phyloP scores from a whole-genome alignment of 2,113 vertebrate species.

The Ahaetulla prasina region DNA sequence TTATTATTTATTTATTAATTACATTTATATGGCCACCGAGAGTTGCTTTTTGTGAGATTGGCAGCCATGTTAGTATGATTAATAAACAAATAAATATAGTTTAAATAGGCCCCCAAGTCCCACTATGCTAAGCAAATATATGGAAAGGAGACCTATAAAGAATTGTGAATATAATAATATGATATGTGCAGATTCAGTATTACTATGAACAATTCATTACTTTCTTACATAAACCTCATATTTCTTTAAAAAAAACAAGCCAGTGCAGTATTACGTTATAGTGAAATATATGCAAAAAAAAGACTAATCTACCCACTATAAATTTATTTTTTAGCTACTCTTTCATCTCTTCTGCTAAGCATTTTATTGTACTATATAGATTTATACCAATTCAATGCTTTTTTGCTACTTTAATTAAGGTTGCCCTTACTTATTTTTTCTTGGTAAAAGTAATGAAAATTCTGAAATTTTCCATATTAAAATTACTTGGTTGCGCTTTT shows the following conservation, averaged over 20 bases:
- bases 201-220: background rate
- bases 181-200: conserved; percentile 46
- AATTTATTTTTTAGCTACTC: background rate
- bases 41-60: background rate
- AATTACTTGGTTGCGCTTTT: background rate
- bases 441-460: background rate
- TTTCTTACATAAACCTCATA: conserved; percentile 33
- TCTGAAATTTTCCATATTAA: background rate
- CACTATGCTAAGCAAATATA: conserved; percentile 18
- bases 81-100: conserved; percentile 2
- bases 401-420: background rate
- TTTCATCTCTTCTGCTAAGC: background rate
- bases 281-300: background rate
- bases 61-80: background rate
- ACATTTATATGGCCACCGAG: background rate
- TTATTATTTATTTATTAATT: conserved; percentile 36
- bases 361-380: background rate
- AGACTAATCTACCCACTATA: background rate
- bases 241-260: background rate
- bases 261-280: background rate
- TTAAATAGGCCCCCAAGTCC: conserved; percentile 53
- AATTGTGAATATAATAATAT: conserved; percentile 46
- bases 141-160: conserved; percentile 45
- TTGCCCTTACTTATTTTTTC: background rate
- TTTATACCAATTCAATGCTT: background rate